Evolutionary conservation across 2,113 vertebrate genomes (phyloP), one percentile per base, ranked within the genome.

Genomic region (Petromus typicus): DNA sequence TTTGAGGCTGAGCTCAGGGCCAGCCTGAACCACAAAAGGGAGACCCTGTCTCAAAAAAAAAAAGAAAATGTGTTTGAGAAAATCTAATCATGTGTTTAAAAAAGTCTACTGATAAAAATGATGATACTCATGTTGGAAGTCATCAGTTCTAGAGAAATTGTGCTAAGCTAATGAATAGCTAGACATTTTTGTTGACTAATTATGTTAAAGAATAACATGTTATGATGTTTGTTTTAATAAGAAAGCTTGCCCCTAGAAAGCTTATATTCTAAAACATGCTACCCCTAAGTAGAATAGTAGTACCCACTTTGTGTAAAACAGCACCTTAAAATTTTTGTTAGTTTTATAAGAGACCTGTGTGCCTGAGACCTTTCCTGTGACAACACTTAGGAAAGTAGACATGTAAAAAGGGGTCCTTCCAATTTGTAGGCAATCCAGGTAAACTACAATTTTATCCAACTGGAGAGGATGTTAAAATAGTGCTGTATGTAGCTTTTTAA

Each of bases 61-160:
- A n/a, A n/a, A n/a, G n/a, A n/a, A n/a, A n/a, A n/a, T n/a, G n/a
- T n/a, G n/a, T n/a, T n/a, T n/a, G n/a, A n/a, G n/a, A 69, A 94
- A 64, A 67, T 93, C 5, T 82, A 54, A 61, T 86, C n/a, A 43
- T 51, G 37, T 75, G 40, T 45, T 43, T 27, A n/a, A 27, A 73
- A 75, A 45, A 75, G 27, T 27, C 10, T 67, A 20, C 34, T 75
- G 23, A 45, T 75, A 61, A 71, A 91, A 75, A 32, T 96, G 90
- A 37, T 86, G 66, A 73, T 37, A 37, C 66, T 79, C 87, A 94
- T 71, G 27, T 71, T 51, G 88, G 43, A 91, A 82, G 81, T 94
- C 54, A 88, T 88, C 94, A 80, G 43, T 94, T 95, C 37, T 92
- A 69, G 66, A 76, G 27, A 89, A 87, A 89, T 86, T 48, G 67